Base-by-base conservation (phyloP, 2,113 vertebrate species). In the Acrocephalus arundinaceus region DNA sequence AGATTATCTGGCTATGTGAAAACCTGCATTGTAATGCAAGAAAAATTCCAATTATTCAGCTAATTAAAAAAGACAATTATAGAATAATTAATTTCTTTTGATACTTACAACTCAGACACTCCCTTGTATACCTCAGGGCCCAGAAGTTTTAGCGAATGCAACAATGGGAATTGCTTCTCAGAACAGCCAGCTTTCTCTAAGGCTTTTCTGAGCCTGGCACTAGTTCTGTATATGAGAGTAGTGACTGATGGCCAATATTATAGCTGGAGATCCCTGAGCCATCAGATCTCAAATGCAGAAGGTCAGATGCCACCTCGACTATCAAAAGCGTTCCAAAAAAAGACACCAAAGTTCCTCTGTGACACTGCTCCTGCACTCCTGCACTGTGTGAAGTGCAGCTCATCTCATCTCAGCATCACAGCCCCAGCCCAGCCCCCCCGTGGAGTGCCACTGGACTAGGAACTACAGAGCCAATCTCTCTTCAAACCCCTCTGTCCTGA, bases 41-140 rank as follows among this genome's bases (percentile, higher is more conserved):
- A 90, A 80, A 95, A 93, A 74, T 65, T 75, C 72, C 87, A 94
- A 94, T 96, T 95, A 95, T 87, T 84, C 93, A 92, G 87, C 88
- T 94, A 95, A 96, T 96, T 96, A 87, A 90, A 96, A 93, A 95
- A 65, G 72, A 61, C 61, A 95, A 96, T 97, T 96, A 97, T 45
- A 41, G 90, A 96, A 94, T 90, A 97, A 96, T 96, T 96, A 94
- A 96, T 95, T 95, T 92, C 88, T 96, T 96, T 94, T 97, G 95
- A 97, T 96, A 96, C 79, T 96, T 96, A 97, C 90, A 96, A 96
- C 80, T 86, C 83, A 90, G 94, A 77, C 88, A 83, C 90, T 95
- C 92, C 93, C 83, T 72, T 65, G 65, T 78, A 96, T 37, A 92
- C 85, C 94, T 95, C 83, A 88, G 83, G 88, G 65, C 87, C 83